Evolutionary conservation across 2,113 vertebrate species (phyloP).

Genomic region (Castor canadensis): DNA sequence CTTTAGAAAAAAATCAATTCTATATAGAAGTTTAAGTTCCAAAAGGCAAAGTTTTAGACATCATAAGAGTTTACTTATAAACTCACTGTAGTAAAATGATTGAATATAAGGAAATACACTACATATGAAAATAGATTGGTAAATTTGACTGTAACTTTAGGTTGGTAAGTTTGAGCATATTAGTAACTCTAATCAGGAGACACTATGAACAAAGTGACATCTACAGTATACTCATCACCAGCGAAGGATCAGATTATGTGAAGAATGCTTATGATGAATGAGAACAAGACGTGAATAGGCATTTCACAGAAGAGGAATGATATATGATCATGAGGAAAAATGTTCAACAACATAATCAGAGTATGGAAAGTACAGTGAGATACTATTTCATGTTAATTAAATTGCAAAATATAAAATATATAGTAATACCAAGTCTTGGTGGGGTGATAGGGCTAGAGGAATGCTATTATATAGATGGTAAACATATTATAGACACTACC

Average conservation of each 20-base stretch:
- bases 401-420: not conserved
- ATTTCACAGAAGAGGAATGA: not conserved
- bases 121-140: not conserved
- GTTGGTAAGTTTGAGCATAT: not conserved
- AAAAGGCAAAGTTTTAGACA: not conserved
- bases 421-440: not conserved
- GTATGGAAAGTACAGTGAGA: not conserved
- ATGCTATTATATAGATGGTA: not conserved
- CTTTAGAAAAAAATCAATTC: not conserved
- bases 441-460: not conserved
- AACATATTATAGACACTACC: not conserved
- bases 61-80: not conserved
- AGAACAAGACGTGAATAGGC: not conserved
- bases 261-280: not conserved
- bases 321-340: not conserved
- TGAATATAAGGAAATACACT: not conserved
- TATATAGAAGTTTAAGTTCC: not conserved
- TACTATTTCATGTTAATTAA: not conserved
- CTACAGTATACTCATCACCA: not conserved
- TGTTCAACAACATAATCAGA: not conserved
- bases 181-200: not conserved
- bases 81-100: not conserved
- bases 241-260: not conserved
- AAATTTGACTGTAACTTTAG: not conserved
- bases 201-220: not conserved